These are phyloP conservation scores for Glaucopsyche alexis DNA, from an alignment of 2,888 invertebrate genomes.

Conservation along the genomic window DNA sequence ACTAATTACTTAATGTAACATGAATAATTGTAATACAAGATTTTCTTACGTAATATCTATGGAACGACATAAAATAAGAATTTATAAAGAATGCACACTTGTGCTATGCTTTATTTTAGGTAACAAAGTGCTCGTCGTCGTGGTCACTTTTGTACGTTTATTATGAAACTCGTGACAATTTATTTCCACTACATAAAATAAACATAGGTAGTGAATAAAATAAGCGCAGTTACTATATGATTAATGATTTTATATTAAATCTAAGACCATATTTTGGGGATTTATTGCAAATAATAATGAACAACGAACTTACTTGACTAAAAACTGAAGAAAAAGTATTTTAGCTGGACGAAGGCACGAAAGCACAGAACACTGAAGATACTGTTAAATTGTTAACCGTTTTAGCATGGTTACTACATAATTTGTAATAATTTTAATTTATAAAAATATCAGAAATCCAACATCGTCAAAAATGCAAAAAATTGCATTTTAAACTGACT, in stretches of 20 bases:
- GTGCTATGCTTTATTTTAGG: background rate
- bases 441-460: constrained; percentile 10
- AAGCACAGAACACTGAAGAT: constrained; percentile 6
- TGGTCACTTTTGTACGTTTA: too few relatives aligned
- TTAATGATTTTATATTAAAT: background rate
- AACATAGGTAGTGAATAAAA: background rate
- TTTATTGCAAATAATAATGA: background rate
- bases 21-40: too few relatives aligned
- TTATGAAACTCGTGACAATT: too few relatives aligned
- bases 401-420: background rate
- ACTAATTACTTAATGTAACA: too few relatives aligned
- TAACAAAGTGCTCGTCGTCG: background rate
- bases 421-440: background rate
- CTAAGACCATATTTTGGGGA: background rate
- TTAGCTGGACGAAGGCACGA: background rate
- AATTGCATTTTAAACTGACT: constrained; percentile 2
- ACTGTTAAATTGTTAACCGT: background rate
- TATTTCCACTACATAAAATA: too few relatives aligned
- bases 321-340: background rate
- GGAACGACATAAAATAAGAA: too few relatives aligned
- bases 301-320: constrained; percentile 22
- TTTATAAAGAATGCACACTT: too few relatives aligned
- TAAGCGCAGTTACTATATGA: background rate
- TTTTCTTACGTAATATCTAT: too few relatives aligned
- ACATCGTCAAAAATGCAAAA: constrained; percentile 8